Evolutionary conservation across 1,140 invertebrate genomes (phyloP).

Genomic region (Diachasmimorpha longicaudata): DNA sequence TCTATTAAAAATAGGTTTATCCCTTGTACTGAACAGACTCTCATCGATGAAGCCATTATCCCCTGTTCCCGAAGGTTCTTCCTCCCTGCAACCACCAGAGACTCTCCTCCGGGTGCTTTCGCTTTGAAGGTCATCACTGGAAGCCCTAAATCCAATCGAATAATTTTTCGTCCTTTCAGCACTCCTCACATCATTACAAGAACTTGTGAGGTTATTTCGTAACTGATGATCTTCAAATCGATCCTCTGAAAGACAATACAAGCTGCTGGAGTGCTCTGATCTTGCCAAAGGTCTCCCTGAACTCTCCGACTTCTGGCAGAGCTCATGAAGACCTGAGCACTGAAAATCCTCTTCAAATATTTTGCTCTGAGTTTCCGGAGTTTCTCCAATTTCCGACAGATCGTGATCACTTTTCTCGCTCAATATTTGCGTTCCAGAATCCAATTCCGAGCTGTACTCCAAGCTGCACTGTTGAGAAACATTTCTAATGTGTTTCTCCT

Average conservation of each 20-base stretch:
- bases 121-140: conserved; percentile 42
- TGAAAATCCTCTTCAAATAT: conserved; percentile 10
- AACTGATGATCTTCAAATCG: conserved; percentile 25
- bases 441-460: conserved; percentile 77
- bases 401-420: conserved; percentile 57
- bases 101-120: conserved; percentile 35
- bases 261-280: conserved; percentile 44
- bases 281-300: conserved; percentile 25
- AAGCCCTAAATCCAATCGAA: conserved; percentile 34
- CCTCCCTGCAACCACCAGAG: conserved; percentile 34
- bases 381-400: conserved; percentile 53
- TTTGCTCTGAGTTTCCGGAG: conserved; percentile 27
- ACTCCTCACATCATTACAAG: conserved; percentile 47
- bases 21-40: conserved; percentile 19
- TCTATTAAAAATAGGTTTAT: not conserved
- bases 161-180: conserved; percentile 47
- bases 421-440: conserved; percentile 70
- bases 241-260: conserved; percentile 47
- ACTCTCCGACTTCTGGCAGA: conserved; percentile 4
- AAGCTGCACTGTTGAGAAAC: conserved; percentile 67
- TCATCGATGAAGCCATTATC: conserved; percentile 37
- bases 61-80: conserved; percentile 33
- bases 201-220: conserved; percentile 47
- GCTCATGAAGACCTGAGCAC: conserved; percentile 30
- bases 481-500: conserved; percentile 62